Base-by-base conservation (phyloP, 1,140 invertebrate species). In the Drosophila neocordata region DNA sequence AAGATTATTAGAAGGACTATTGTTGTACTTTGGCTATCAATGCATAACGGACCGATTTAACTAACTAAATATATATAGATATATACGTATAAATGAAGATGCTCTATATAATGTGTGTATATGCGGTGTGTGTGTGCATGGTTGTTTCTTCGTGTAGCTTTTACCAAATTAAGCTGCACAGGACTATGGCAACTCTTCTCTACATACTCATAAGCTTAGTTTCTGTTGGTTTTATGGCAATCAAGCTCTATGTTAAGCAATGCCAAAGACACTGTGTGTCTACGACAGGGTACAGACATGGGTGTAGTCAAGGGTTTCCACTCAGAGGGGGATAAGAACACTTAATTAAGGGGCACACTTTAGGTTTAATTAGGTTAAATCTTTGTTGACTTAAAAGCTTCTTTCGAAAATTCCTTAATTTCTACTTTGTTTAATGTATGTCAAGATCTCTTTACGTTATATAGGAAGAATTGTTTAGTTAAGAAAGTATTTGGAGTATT, bases 61-160 rank as follows among this genome's bases (percentile, higher is more conserved):
- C 41, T 48, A 48, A 48, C 41, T 48, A 2, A 8, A 18, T 73
- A 60, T 66, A 73, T 59, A 65, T 48, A 2, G 8, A 18, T 73
- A 60, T 66, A 73, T 59, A 65, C 66, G 64, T 73, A 73, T 73
- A 70, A 73, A 52, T 55, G 52, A 67, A 69, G 67, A 34, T 48
- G 9, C 13, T 57, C 38, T 27, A 62, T 55, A 35, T 38, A 15
- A 35, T 27, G 8, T 44, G 55, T 70, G 34, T 22, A 38, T 51
- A 52, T 41, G 69, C 20, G 7, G 71, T 64, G 56, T 63, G 37
- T 51, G 20, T 27, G 9, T 37, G 27, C 37, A n/a, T 12, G 61
- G 2, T 1, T 18, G 13, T 48, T 20, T 13, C 15, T 18, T 20
- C 27, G 7, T 48, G 41, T 63, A 53, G 57, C 31, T 56, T 56